Evolutionary conservation across 1,140 invertebrate genomes (phyloP).

Genomic region (Ruditapes philippinarum): DNA sequence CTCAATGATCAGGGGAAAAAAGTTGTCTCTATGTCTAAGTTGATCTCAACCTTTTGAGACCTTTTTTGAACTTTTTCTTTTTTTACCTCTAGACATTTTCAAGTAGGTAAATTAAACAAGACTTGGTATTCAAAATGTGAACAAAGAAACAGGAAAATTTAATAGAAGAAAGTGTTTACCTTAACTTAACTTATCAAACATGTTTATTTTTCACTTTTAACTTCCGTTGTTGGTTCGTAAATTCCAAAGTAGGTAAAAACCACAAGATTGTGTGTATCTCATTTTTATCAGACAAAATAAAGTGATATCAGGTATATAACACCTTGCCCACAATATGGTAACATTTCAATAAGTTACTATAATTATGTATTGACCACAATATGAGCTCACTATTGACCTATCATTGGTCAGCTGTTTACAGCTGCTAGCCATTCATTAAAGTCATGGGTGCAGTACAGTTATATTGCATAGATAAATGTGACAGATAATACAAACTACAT

Average conservation of each 20-base stretch:
- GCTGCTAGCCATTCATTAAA: not conserved
- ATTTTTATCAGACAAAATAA: constrained; percentile 24
- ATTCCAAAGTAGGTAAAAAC: constrained; percentile 32
- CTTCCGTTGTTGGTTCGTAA: not conserved
- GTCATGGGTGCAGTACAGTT: not conserved
- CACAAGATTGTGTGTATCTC: not conserved
- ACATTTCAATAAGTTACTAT: constrained; percentile 20
- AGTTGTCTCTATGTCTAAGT: not conserved
- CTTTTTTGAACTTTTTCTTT: not conserved
- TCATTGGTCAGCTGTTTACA: not conserved
- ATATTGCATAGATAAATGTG: constrained; percentile 14
- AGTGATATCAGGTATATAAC: constrained; percentile 2
- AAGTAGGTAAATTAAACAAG: not conserved
- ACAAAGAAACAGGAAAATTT: not conserved
- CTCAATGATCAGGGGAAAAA: not conserved
- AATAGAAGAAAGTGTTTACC: constrained; percentile 14
- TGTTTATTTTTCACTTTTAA: constrained; percentile 25
- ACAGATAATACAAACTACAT: not conserved
- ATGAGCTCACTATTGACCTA: not conserved
- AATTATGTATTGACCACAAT: constrained; percentile 28
- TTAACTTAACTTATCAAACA: constrained; percentile 14
- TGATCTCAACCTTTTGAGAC: not conserved
- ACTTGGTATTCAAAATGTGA: not conserved
- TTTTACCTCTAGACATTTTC: not conserved
- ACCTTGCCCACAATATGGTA: constrained; percentile 6